These are phyloP conservation scores for Syngnathoides biaculeatus DNA, from an alignment of 2,113 vertebrate genomes.

Conservation along the genomic window DNA sequence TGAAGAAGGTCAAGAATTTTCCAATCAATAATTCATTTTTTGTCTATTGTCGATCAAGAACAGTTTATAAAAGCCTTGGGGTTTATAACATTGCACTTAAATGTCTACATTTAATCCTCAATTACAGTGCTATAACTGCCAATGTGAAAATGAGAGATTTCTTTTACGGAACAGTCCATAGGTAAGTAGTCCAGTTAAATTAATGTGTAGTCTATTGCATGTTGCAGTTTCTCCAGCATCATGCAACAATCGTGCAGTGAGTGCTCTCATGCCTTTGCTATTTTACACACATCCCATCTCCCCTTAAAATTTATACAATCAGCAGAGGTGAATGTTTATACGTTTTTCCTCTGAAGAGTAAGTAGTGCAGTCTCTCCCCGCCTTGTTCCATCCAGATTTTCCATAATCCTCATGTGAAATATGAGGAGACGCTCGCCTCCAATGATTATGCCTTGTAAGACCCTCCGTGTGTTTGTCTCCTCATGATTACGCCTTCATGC, in stretches of 20 bases:
- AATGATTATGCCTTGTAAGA: slow-evolving; percentile 56
- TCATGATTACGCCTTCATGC: slow-evolving; percentile 31
- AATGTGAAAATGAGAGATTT: too few species aligned
- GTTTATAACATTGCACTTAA: too few species aligned
- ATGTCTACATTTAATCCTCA: too few species aligned
- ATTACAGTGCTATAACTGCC: too few species aligned
- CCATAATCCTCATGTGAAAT: slow-evolving; percentile 59
- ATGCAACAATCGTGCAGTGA: not conserved
- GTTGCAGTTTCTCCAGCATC: slow-evolving; percentile 3
- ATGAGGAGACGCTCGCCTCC: slow-evolving; percentile 45
- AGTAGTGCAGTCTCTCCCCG: slow-evolving; percentile 11
- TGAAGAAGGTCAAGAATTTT: too few species aligned
- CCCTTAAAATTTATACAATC: slow-evolving; percentile 32
- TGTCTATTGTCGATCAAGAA: too few species aligned
- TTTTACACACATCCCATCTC: slow-evolving; percentile 8
- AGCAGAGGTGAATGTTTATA: slow-evolving; percentile 31
- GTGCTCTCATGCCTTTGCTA: not conserved
- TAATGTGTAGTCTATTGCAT: too few species aligned
- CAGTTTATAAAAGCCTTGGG: too few species aligned
- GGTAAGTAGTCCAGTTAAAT: too few species aligned
- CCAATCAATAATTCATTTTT: too few species aligned
- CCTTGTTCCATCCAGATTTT: slow-evolving; percentile 51
- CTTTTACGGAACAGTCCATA: too few species aligned
- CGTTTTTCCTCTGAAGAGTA: slow-evolving; percentile 23
- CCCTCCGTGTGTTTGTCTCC: slow-evolving; percentile 51